These are phyloP conservation scores for Macquaria australasica DNA, from an alignment of 2,113 vertebrate genomes.

Conservation along the genomic window DNA sequence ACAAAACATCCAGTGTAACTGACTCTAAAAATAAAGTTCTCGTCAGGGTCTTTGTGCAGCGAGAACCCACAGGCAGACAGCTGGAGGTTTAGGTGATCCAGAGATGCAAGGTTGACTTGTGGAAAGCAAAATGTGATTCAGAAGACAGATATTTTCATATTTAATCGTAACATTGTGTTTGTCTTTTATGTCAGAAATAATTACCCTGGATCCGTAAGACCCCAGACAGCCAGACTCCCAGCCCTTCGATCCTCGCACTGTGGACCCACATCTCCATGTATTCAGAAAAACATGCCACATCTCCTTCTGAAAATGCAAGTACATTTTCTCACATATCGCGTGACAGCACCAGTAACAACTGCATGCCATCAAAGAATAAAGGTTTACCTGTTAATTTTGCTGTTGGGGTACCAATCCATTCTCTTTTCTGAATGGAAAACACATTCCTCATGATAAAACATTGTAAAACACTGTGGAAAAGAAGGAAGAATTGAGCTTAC, in stretches of 20 bases:
- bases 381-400: conserved; percentile 63
- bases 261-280: conserved; percentile 84
- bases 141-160: neutral
- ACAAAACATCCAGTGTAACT: conserved; percentile 80
- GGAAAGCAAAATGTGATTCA: neutral
- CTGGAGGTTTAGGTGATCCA: conserved; percentile 75
- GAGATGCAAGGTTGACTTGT: conserved; percentile 68
- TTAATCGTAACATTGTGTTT: neutral
- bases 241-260: conserved; percentile 65
- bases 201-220: conserved; percentile 74
- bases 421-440: conserved; percentile 60
- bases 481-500: neutral
- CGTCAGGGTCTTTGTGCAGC: conserved; percentile 73
- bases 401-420: conserved; percentile 53
- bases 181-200: neutral
- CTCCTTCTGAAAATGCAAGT: conserved; percentile 65
- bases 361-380: neutral
- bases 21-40: conserved; percentile 79
- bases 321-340: neutral
- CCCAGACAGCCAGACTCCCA: conserved; percentile 75
- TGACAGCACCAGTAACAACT: neutral
- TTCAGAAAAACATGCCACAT: conserved; percentile 80
- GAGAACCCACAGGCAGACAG: conserved; percentile 79
- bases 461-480: conserved; percentile 49
- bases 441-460: conserved; percentile 30